Conservation (phyloP, 2,888 invertebrate genomes). For the Habroteleia sp. region DNA sequence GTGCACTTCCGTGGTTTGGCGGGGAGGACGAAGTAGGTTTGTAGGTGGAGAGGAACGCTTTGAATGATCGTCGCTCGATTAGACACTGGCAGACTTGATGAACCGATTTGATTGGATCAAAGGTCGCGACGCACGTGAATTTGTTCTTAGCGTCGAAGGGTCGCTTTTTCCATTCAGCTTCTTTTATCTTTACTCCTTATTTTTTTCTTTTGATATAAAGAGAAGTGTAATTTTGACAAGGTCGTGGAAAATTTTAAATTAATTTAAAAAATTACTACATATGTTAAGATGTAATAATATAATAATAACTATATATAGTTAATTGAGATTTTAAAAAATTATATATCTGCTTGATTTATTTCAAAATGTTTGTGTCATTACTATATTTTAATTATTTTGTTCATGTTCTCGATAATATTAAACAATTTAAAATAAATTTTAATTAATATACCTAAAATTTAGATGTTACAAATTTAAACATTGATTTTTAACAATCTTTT, state of each 20-base stretch:
- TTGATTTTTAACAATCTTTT: too few relatives aligned
- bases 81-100: constrained; percentile 29
- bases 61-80: constrained; percentile 51
- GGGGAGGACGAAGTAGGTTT: constrained; percentile 43
- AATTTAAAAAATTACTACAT: too few relatives aligned
- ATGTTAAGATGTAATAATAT: too few relatives aligned
- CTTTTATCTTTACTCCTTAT: not conserved
- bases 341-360: too few relatives aligned
- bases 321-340: too few relatives aligned
- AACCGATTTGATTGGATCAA: constrained; percentile 43
- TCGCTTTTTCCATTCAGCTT: constrained; percentile 1
- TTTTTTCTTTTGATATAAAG: not conserved
- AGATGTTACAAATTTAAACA: too few relatives aligned
- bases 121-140: constrained; percentile 33
- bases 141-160: constrained; percentile 7
- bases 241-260: not conserved
- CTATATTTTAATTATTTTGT: too few relatives aligned
- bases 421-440: too few relatives aligned
- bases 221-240: not conserved
- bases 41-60: constrained; percentile 52
- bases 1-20: constrained; percentile 11
- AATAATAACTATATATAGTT: too few relatives aligned
- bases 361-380: too few relatives aligned
- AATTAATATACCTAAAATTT: too few relatives aligned
- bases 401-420: too few relatives aligned